A percentile compares a stretch with the other conserved stretches of the same genome.
phyloP scores from a whole-genome alignment of 2,797 vertebrate species.

The Sphenodon punctatus region DNA sequence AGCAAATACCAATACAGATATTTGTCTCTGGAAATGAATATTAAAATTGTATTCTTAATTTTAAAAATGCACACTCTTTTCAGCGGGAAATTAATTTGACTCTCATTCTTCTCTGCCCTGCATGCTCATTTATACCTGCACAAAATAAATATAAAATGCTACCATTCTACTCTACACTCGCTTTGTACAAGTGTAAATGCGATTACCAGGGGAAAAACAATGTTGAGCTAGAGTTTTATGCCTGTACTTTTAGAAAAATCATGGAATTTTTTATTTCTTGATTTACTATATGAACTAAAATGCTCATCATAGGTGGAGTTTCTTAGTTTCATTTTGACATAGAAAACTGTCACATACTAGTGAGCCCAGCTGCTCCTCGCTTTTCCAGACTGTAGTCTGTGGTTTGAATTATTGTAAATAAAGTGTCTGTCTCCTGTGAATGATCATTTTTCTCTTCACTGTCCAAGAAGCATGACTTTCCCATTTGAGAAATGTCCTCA shows the following conservation, averaged over 20 bases:
- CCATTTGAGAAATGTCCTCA: not conserved
- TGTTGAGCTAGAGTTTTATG: not conserved
- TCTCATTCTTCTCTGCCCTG: not conserved
- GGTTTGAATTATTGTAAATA: not conserved
- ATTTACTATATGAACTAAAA: not conserved
- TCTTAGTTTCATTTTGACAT: not conserved
- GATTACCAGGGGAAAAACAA: not conserved
- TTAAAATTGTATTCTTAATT: too few relatives aligned
- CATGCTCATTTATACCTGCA: not conserved
- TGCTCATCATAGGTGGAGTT: rapidly evolving
- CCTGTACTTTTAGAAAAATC: rapidly evolving
- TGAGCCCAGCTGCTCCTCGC: not conserved
- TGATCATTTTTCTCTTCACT: not conserved
- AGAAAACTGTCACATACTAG: not conserved
- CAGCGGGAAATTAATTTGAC: not conserved
- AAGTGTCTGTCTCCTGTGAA: rapidly evolving
- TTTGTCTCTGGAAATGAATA: too few relatives aligned
- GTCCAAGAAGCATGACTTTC: not conserved
- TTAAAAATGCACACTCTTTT: too few relatives aligned
- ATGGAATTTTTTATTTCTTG: not conserved
- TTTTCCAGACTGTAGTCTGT: not conserved
- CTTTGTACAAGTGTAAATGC: not conserved
- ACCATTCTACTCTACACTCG: too few relatives aligned
- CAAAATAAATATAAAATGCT: not conserved
- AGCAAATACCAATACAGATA: too few relatives aligned